Conservation (phyloP, 2,888 invertebrate genomes). For the Nezara viridula region DNA sequence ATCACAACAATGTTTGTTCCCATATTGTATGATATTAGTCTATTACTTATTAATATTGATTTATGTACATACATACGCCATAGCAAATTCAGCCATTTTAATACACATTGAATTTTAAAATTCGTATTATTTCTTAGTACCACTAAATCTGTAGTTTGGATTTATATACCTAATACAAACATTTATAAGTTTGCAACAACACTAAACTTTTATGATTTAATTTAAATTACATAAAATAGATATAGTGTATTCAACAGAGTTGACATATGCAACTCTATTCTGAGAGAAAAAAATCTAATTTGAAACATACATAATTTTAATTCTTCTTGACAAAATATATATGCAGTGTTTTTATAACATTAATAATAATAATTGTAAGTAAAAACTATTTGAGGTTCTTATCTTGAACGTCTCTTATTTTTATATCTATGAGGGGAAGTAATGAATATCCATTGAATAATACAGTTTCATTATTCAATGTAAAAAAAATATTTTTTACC, state of each 20-base stretch:
- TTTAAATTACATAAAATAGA: not conserved
- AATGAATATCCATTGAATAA: too few species aligned
- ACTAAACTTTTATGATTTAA: not conserved
- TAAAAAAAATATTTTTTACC: not conserved
- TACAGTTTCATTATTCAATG: not conserved
- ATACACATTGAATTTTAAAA: not conserved
- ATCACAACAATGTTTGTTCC: constrained; percentile 44
- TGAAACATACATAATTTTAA: not conserved
- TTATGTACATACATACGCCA: not conserved
- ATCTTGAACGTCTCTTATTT: too few species aligned
- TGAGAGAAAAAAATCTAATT: not conserved
- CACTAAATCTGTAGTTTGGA: not conserved
- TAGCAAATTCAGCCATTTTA: not conserved
- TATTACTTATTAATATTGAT: not conserved
- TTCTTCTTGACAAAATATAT: not conserved
- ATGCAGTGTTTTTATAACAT: not conserved
- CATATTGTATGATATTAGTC: constrained; percentile 15
- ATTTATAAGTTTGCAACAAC: not conserved
- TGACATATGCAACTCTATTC: not conserved
- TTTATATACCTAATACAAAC: not conserved
- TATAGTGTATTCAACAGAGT: not conserved
- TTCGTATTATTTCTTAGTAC: too few species aligned
- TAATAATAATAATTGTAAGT: not conserved
- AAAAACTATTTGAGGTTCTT: too few species aligned
- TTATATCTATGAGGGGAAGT: too few species aligned